phyloP scores from a whole-genome alignment of 2,113 vertebrate genomes.

The Proterorhinus semilunaris region DNA sequence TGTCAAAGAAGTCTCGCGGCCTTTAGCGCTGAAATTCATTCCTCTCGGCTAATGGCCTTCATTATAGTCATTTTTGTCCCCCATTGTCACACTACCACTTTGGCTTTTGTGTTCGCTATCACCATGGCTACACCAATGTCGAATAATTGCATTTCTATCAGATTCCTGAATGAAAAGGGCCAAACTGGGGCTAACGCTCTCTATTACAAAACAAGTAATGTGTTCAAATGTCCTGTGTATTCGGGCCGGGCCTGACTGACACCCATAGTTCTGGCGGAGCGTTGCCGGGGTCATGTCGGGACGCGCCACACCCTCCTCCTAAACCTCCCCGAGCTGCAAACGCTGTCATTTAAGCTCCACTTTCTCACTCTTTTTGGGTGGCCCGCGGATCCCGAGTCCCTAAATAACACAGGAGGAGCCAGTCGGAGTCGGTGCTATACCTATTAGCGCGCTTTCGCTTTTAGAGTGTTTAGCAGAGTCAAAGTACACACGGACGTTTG shows the following conservation, averaged over 20 bases:
- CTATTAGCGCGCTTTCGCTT: not conserved
- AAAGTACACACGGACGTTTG: not conserved
- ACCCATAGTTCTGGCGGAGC: slow-evolving; percentile 58
- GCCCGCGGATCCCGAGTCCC: slow-evolving; percentile 20
- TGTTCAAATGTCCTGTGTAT: slow-evolving; percentile 30
- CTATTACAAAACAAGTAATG: slow-evolving; percentile 32
- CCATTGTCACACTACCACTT: slow-evolving; percentile 45
- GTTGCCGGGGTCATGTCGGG: slow-evolving; percentile 53
- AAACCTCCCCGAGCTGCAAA: slow-evolving; percentile 40
- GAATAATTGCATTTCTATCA: slow-evolving; percentile 46
- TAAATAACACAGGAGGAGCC: not conserved
- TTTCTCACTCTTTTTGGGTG: slow-evolving; percentile 22
- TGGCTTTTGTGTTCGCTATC: slow-evolving; percentile 38
- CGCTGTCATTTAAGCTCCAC: slow-evolving; percentile 35
- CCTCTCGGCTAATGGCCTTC: slow-evolving; percentile 17
- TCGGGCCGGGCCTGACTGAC: slow-evolving; percentile 34
- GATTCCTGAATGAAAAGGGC: slow-evolving; percentile 51
- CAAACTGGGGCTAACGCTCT: slow-evolving; percentile 36
- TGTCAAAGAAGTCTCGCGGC: no score
- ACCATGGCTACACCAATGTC: slow-evolving; percentile 59
- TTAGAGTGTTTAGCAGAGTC: not conserved
- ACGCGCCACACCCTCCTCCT: slow-evolving; percentile 56
- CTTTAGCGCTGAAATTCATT: not conserved
- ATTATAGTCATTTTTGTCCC: slow-evolving; percentile 13
- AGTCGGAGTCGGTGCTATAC: not conserved